A percentile compares a stretch with the other conserved stretches of the same genome.
Conservation (phyloP, 1,140 invertebrate species). For the Asbolus verrucosus region DNA sequence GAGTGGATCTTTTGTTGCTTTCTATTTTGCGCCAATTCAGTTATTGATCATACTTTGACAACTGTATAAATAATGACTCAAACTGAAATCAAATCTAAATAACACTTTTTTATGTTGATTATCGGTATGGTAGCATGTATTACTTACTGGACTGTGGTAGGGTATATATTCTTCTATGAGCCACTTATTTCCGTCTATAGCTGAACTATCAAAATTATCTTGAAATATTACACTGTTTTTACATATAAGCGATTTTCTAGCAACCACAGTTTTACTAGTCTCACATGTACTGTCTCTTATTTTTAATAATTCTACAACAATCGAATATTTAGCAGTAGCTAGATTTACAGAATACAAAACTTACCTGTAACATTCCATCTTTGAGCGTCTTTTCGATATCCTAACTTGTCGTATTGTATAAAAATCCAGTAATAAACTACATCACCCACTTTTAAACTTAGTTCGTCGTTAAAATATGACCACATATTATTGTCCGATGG, state of each 20-base stretch:
- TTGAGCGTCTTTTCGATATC: constrained; percentile 57
- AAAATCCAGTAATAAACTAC: constrained; percentile 61
- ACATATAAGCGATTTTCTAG: constrained; percentile 45
- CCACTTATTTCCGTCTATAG: constrained; percentile 54
- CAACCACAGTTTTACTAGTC: not conserved
- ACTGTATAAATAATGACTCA: too few species aligned
- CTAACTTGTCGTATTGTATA: constrained; percentile 58
- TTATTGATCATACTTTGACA: too few species aligned
- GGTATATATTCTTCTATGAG: constrained; percentile 54
- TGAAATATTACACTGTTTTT: constrained; percentile 55
- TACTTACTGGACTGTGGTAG: constrained; percentile 22
- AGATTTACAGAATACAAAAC: constrained; percentile 2
- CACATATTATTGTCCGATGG: constrained; percentile 54
- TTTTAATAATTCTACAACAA: constrained; percentile 9
- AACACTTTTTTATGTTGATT: too few species aligned
- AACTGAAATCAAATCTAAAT: too few species aligned
- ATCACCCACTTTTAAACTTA: constrained; percentile 56
- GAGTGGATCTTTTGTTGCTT: too few species aligned
- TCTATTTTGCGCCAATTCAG: too few species aligned
- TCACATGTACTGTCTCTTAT: constrained; percentile 4
- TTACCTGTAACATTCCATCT: constrained; percentile 57
- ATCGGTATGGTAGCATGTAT: too few species aligned
- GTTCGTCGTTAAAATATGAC: constrained; percentile 53
- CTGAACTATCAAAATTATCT: constrained; percentile 52
- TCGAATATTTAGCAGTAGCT: not conserved